Conservation (phyloP, 2,888 invertebrate species). For the Agonopterix arenella region DNA sequence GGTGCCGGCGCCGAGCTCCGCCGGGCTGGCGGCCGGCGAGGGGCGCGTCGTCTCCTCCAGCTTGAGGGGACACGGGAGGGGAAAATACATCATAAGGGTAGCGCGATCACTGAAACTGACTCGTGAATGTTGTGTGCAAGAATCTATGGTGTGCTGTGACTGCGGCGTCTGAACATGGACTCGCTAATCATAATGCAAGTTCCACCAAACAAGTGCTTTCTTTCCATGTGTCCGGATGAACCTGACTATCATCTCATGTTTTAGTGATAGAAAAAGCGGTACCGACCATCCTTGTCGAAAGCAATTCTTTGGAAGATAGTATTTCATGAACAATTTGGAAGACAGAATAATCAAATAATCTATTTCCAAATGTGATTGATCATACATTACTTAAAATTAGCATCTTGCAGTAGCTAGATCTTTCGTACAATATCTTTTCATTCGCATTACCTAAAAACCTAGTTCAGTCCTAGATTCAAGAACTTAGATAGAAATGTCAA, state of each 20-base stretch:
- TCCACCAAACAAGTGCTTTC: neutral
- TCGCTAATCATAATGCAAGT: neutral
- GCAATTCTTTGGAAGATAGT: neutral
- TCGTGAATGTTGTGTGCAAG: constrained; percentile 11
- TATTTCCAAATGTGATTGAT: constrained; percentile 3
- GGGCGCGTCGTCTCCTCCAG: constrained; percentile 40
- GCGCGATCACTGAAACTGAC: constrained; percentile 25
- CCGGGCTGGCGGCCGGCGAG: constrained; percentile 16
- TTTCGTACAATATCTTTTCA: constrained; percentile 1
- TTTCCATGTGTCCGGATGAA: neutral
- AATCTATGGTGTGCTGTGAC: constrained; percentile 12
- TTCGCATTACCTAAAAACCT: neutral
- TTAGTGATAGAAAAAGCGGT: too few species aligned
- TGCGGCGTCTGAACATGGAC: constrained; percentile 5
- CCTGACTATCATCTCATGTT: neutral
- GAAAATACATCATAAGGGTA: constrained; percentile 46
- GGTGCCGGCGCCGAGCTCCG: constrained; percentile 17
- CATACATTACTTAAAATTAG: constrained; percentile 4
- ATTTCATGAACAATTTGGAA: neutral
- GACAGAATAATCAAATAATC: neutral
- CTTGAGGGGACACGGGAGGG: constrained; percentile 48
- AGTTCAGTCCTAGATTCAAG: neutral
- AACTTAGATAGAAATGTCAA: neutral
- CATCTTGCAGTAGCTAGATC: constrained; percentile 4
- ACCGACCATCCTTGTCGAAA: neutral